Conservation (phyloP, 2,113 vertebrate genomes). For the Elephas maximus region DNA sequence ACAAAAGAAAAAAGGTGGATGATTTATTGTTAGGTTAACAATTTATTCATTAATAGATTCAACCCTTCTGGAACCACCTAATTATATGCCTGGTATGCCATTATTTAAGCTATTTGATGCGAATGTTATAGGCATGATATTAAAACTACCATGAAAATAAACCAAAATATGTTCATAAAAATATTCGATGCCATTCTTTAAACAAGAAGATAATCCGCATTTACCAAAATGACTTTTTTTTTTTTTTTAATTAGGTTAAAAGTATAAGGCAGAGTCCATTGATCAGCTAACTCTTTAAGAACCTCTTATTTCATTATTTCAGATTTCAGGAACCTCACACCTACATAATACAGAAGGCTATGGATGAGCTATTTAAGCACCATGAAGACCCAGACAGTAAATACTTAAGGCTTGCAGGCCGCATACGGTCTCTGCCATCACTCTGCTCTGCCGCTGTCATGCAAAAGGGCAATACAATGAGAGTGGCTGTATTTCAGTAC, state of each 20-base stretch:
- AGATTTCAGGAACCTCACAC: neutral
- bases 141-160: constrained; percentile 55
- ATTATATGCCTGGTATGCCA: neutral
- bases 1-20: neutral
- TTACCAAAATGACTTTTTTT: constrained; percentile 20
- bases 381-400: neutral
- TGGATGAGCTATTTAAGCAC: neutral
- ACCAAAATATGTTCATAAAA: constrained; percentile 23
- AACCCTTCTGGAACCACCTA: constrained; percentile 32
- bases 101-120: neutral
- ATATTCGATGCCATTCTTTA: constrained; percentile 36
- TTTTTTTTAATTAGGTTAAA: constrained; percentile 10
- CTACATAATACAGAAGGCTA: neutral
- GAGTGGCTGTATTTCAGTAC: neutral
- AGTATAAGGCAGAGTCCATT: neutral
- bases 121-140: neutral
- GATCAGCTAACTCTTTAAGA: neutral
- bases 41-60: constrained; percentile 31
- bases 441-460: neutral
- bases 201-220: constrained; percentile 43
- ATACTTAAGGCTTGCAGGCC: neutral
- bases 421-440: neutral
- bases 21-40: constrained; percentile 10
- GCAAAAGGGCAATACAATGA: neutral
- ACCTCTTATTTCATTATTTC: constrained; percentile 5